These are phyloP conservation scores for Dasypus novemcinctus DNA, from an alignment of 2,113 vertebrate species.

Conservation along the genomic window DNA sequence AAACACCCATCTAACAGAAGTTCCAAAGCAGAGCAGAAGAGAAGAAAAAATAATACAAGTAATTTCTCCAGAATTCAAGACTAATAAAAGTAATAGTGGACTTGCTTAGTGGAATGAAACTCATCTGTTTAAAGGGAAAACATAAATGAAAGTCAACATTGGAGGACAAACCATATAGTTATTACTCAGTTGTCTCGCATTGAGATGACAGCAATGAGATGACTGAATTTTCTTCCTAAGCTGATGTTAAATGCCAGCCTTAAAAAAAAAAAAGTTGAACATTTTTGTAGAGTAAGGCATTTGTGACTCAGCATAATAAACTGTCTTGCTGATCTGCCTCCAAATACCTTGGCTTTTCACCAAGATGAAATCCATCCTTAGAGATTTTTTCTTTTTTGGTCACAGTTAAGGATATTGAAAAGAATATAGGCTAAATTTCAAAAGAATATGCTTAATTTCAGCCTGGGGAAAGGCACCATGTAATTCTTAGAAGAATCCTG, in stretches of 20 bases:
- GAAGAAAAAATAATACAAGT: not conserved
- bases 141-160: not conserved
- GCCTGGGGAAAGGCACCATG: not conserved
- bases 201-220: not conserved
- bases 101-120: not conserved
- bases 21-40: not conserved
- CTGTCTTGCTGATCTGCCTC: not conserved
- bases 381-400: not conserved
- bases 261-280: not conserved
- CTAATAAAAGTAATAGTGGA: not conserved
- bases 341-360: not conserved
- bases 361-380: not conserved
- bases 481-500: not conserved
- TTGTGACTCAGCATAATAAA: not conserved
- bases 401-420: not conserved
- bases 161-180: not conserved
- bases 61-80: not conserved
- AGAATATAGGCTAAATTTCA: not conserved
- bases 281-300: not conserved
- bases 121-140: not conserved
- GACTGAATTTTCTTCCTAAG: not conserved
- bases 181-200: not conserved
- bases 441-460: not conserved
- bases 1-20: not conserved
- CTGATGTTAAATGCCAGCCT: not conserved